Conservation (phyloP, 2,797 vertebrate genomes). For the Sarcophilus harrisii region DNA sequence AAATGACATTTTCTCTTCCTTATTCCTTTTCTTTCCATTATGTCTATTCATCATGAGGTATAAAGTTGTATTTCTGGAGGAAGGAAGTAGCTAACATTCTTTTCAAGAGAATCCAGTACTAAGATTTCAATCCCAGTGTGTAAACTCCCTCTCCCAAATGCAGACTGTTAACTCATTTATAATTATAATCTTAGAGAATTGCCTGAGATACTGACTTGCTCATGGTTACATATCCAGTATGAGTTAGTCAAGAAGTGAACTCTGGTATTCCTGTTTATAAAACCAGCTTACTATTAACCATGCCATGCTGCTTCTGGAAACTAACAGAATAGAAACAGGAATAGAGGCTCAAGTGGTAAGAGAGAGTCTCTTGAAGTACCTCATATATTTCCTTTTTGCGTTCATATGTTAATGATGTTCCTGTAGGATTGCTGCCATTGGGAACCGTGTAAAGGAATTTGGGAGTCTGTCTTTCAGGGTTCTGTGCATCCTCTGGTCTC, state of each 20-base stretch:
- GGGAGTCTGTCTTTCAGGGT: constrained; percentile 80
- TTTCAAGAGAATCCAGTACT: background rate
- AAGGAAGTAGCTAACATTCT: background rate
- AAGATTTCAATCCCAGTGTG: background rate
- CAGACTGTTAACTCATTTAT: background rate
- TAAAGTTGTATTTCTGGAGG: background rate
- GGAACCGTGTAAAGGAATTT: constrained; percentile 91
- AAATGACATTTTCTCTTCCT: background rate
- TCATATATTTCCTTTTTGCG: constrained; percentile 91
- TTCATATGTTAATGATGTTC: constrained; percentile 88
- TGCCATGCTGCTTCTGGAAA: background rate
- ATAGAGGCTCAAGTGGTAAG: accelerated
- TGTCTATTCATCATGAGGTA: background rate
- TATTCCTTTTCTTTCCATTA: background rate
- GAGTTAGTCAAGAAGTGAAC: background rate
- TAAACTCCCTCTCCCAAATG: background rate
- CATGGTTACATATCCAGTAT: background rate
- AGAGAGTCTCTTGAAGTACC: constrained; percentile 79
- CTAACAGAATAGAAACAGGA: background rate
- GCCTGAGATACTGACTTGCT: background rate
- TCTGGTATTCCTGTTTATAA: background rate
- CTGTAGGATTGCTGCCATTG: constrained; percentile 92
- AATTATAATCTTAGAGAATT: background rate
- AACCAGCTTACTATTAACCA: background rate
- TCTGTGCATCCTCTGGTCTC: constrained; percentile 86